phyloP scores from a whole-genome alignment of 2,113 vertebrate species.

The Rhynchopsitta pachyrhyncha region DNA sequence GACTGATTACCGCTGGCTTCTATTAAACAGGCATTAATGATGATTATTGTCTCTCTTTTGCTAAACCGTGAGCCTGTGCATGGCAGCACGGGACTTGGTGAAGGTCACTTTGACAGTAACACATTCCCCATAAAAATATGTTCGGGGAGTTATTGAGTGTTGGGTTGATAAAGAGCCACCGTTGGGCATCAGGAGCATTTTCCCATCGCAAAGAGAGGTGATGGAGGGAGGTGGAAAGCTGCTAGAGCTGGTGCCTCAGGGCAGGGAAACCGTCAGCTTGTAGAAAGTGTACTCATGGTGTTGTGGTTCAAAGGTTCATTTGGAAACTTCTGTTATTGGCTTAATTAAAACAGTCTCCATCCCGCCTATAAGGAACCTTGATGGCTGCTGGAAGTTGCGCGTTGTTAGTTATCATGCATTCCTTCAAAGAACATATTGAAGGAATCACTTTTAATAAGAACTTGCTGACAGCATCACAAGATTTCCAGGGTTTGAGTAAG shows the following conservation, averaged over 20 bases:
- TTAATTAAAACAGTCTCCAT: slow-evolving; percentile 18
- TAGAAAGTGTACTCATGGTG: background rate
- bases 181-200: background rate
- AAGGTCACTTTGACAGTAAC: slow-evolving; percentile 42
- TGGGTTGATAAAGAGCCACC: background rate
- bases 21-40: slow-evolving; percentile 60
- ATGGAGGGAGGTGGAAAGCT: background rate
- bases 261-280: background rate
- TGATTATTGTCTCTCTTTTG: slow-evolving; percentile 52
- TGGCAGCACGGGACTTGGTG: background rate
- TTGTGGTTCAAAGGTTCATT: background rate
- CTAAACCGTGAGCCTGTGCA: slow-evolving; percentile 10
- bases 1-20: slow-evolving; percentile 34
- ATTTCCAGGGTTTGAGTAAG: slow-evolving; percentile 6
- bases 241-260: rapidly evolving
- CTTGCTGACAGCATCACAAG: background rate
- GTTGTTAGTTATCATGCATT: background rate
- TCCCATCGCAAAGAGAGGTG: background rate
- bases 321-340: background rate
- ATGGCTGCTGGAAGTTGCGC: background rate
- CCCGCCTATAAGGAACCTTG: background rate
- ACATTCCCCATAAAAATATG: background rate
- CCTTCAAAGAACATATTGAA: background rate
- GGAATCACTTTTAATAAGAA: slow-evolving; percentile 20
- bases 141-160: background rate